Evolutionary conservation across 2,797 vertebrate species (phyloP).

Genomic region (Danio kyathit): DNA sequence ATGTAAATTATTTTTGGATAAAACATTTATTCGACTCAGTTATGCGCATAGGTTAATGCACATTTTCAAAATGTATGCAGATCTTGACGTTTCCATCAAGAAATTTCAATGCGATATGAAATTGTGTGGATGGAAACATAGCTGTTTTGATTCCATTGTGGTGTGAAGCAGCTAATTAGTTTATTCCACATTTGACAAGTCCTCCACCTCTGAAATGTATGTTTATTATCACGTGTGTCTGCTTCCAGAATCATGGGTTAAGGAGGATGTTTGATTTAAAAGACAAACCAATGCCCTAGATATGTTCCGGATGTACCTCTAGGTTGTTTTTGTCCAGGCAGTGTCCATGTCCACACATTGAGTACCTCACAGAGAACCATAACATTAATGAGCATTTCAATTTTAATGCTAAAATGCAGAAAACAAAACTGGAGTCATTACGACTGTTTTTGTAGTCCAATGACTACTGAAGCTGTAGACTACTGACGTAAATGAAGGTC

Average conservation of each 20-base stretch:
- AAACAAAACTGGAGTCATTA: slow-evolving; percentile 13
- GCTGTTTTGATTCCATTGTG: slow-evolving; percentile 42
- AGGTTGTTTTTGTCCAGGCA: slow-evolving; percentile 4
- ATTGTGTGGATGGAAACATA: no score
- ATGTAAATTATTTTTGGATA: no score
- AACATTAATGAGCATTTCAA: neutral
- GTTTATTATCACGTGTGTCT: neutral
- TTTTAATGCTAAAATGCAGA: neutral
- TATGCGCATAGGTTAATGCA: no score
- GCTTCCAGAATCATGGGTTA: slow-evolving; percentile 22
- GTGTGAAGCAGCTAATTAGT: slow-evolving; percentile 42
- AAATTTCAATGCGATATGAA: no score
- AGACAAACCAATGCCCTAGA: slow-evolving; percentile 6
- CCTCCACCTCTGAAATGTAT: neutral
- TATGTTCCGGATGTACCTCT: slow-evolving; percentile 19
- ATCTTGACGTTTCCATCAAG: no score
- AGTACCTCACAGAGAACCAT: neutral
- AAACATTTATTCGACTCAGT: no score
- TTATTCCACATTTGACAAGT: slow-evolving; percentile 21
- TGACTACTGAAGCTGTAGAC: neutral
- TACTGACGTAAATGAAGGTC: no score
- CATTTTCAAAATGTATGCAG: no score
- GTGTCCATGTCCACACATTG: neutral
- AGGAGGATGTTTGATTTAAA: slow-evolving; percentile 19
- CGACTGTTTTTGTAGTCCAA: neutral